Conservation (phyloP, 2,113 vertebrate genomes). For the Pan troglodytes region NHGRI_mPanTro3-v2.1_pri NC_072413.2:96724501-96725000, state of each 20-base stretch:
- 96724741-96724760: not conserved
- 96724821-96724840: not conserved
- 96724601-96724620: not conserved
- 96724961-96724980: not conserved
- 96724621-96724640: conserved; percentile 58
- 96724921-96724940: not conserved
- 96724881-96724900: not conserved
- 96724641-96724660: conserved; percentile 7
- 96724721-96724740: not conserved
- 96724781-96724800: conserved; percentile 16
- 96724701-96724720: not conserved
- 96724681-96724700: conserved; percentile 51
- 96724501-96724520: conserved; percentile 74
- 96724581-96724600: conserved; percentile 63
- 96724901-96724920: not conserved
- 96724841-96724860: not conserved
- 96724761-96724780: not conserved
- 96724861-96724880: fast-evolving
- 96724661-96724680: conserved; percentile 46
- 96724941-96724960: not conserved
- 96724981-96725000: not conserved
- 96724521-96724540: conserved; percentile 67
- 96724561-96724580: conserved; percentile 74
- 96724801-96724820: not conserved
- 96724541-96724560: conserved; percentile 71